Evolutionary conservation across 2,113 vertebrate species (phyloP).

Genomic region (Pseudorasbora parva): DNA sequence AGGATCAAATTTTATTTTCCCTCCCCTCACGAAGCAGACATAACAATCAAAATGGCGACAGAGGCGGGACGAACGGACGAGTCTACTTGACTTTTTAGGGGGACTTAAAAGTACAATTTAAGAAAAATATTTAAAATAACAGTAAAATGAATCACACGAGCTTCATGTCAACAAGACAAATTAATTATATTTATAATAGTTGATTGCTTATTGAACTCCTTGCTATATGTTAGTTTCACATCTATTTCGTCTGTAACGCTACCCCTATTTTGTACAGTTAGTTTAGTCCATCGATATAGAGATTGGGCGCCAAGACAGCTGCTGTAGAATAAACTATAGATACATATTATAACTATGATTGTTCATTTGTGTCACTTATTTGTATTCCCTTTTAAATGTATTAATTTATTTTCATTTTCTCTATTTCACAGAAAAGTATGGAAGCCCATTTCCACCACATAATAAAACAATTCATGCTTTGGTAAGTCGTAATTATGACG

Average conservation of each 20-base stretch:
- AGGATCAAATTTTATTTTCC: constrained; percentile 39
- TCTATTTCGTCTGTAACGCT: no score
- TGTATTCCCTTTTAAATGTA: background rate
- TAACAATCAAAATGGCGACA: constrained; percentile 82
- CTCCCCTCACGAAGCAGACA: constrained; percentile 63
- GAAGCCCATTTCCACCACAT: no score
- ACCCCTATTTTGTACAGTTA: constrained; percentile 40
- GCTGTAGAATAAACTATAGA: no score
- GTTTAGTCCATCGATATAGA: constrained; percentile 55
- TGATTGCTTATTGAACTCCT: background rate
- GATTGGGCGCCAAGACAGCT: constrained; percentile 71
- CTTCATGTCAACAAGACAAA: background rate
- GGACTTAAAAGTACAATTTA: background rate
- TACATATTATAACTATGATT: no score
- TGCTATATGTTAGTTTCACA: background rate
- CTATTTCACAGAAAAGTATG: no score
- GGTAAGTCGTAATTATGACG: no score
- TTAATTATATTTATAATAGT: fast-evolving
- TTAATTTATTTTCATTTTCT: no score
- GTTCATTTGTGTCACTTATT: background rate
- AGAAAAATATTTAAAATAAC: background rate
- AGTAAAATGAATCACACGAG: background rate
- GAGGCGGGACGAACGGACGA: constrained; percentile 71
- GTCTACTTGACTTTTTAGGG: constrained; percentile 58
- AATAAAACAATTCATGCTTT: no score